Conservation (phyloP, 2,113 vertebrate genomes). For the Tricholaema leucomelas region DNA sequence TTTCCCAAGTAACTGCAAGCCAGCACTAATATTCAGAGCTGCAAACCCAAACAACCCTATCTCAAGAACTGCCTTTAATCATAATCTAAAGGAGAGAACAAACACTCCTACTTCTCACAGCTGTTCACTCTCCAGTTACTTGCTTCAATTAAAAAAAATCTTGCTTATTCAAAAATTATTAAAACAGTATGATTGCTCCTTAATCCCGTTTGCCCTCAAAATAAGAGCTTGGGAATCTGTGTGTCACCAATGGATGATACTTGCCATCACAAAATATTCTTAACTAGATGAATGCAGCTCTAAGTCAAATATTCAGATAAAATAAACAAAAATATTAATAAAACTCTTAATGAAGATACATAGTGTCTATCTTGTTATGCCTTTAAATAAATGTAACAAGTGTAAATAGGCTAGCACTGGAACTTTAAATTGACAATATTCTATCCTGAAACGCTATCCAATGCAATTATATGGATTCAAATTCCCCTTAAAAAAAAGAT, state of each 20-base stretch:
- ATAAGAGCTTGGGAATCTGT: background rate
- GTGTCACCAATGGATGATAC: background rate
- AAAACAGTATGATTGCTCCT: background rate
- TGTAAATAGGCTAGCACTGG: background rate
- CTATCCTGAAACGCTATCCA: background rate
- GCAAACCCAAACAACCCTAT: background rate
- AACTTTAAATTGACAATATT: background rate
- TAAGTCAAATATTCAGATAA: background rate
- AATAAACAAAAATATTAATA: background rate
- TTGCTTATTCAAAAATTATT: background rate
- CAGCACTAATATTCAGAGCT: background rate
- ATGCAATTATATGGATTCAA: background rate
- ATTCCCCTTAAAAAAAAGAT: background rate
- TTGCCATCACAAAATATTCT: background rate
- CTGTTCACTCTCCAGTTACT: background rate
- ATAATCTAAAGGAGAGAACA: background rate
- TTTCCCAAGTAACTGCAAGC: background rate
- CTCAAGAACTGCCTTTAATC: conserved; percentile 8
- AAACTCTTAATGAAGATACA: background rate
- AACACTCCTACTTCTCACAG: background rate
- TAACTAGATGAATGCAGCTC: background rate
- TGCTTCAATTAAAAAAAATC: background rate
- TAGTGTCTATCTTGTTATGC: background rate
- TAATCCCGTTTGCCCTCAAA: background rate
- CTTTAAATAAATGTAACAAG: background rate